Conservation (phyloP, 2,797 vertebrate genomes). For the Lutjanus campechanus region DNA sequence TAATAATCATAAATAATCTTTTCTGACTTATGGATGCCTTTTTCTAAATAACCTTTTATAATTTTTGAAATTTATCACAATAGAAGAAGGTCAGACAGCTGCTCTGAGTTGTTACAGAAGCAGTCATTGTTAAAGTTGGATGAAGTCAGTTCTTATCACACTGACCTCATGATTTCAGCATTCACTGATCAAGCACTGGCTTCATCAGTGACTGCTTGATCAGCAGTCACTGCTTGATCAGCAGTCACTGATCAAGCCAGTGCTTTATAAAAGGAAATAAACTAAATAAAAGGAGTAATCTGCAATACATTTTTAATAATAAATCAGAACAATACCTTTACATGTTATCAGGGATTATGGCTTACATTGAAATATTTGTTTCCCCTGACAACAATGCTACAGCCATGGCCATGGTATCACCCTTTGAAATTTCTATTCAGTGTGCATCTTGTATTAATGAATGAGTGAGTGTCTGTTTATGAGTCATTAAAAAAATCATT, state of each 20-base stretch:
- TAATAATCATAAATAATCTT: not conserved
- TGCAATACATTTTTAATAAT: too few species aligned
- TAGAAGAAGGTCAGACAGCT: not conserved
- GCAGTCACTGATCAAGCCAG: not conserved
- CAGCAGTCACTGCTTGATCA: not conserved
- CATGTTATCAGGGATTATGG: too few species aligned
- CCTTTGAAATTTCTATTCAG: too few species aligned
- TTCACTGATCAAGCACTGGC: not conserved
- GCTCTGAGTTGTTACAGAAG: not conserved
- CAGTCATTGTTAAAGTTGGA: slow-evolving; percentile 8
- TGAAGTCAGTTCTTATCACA: slow-evolving; percentile 14
- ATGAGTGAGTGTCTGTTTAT: too few species aligned
- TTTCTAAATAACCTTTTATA: not conserved
- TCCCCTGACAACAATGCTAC: too few species aligned
- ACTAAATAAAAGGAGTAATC: too few species aligned
- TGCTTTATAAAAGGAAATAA: slow-evolving; percentile 16
- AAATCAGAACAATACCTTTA: too few species aligned
- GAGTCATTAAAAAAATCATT: too few species aligned
- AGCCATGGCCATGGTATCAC: too few species aligned
- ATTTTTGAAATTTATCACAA: not conserved
- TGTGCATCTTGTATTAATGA: too few species aligned
- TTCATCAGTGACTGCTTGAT: too few species aligned
- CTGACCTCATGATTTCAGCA: not conserved
- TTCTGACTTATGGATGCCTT: not conserved
- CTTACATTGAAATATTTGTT: too few species aligned